Percentiles rank a stretch among this genome's conserved stretches.
phyloP scores from a whole-genome alignment of 2,797 vertebrate species.

The Nannoperca obscura region DNA sequence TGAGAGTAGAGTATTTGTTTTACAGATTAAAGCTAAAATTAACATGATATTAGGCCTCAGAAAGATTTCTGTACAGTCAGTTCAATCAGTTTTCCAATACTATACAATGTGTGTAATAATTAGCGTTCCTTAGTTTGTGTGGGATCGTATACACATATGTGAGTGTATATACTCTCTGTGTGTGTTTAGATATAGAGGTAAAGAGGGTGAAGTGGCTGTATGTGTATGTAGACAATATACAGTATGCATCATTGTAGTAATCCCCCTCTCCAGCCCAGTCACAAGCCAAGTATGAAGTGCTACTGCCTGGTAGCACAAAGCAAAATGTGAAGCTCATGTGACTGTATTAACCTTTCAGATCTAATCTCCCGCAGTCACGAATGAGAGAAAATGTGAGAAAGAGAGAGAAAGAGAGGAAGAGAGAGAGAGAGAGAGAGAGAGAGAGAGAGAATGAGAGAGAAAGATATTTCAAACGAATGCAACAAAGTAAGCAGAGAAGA shows the following conservation, averaged over 20 bases:
- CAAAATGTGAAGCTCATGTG: conserved; percentile 84
- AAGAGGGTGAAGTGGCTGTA: background rate
- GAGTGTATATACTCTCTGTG: background rate
- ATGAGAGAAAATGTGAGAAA: conserved; percentile 38
- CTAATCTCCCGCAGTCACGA: conserved; percentile 79
- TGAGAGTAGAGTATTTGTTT: background rate
- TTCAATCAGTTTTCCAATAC: background rate
- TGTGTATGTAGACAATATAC: conserved; percentile 29
- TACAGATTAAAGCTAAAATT: background rate
- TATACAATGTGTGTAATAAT: background rate
- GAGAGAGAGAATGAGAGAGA: conserved; percentile 13
- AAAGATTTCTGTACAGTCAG: background rate
- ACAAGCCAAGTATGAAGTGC: conserved; percentile 74
- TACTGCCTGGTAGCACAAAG: conserved; percentile 77
- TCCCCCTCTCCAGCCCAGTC: conserved; percentile 66
- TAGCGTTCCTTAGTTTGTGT: background rate
- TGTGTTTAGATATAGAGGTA: background rate
- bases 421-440: conserved; percentile 16
- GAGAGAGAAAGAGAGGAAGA: conserved; percentile 11
- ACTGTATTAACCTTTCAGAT: conserved; percentile 80
- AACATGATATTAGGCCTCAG: background rate
- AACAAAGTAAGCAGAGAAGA: conserved; percentile 25
- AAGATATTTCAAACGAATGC: conserved; percentile 38
- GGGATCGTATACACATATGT: background rate
- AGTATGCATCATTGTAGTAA: conserved; percentile 50